Base-by-base conservation (phyloP, 2,888 invertebrate species). In the Hipparchia sbordonii region DNA sequence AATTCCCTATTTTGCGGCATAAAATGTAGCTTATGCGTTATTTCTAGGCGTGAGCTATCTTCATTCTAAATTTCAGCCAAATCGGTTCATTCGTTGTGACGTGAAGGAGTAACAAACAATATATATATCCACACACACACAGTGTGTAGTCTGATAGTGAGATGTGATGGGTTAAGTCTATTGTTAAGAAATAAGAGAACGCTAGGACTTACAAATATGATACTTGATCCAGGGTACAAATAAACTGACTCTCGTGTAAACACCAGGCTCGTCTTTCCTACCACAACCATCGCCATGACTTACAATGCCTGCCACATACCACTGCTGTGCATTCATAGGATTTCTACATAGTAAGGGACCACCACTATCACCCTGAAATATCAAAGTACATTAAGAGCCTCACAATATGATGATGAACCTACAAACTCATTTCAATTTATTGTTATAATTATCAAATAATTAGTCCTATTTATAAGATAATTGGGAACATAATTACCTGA, bases 271-370 rank as follows among this genome's bases (percentile, higher is more conserved):
- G 74, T 95, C 94, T 69, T 96, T 95, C 77, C 97, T 94, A 33
- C 95, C 98, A 87, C 98, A 98, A 3, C 98, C 98, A 80, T 97
- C 96, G 45, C 98, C 98, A 82, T 98, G 97, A 82, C 97, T 97
- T 0, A 98, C 97, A 68, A 98, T 95, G 0, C 98, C 98, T 6
- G 96, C 97, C 74, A 97, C 92, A 84, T 97, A 97, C 96, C 97
- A 97, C 82, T 96, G 96, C 76, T 95, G 94, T 0, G 93, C 87
- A 81, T 95, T 94, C 72, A 94, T 91, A 59, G 96, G 95, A 87
- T 96, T 96, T 84, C 95, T 95, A 88, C 98, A 98, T 87, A 97
- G 95, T 67, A 98, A 94, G 65, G 98, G 98, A 0, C 98, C 97
- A 63, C 98, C 98, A 78, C 97, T 97, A 82, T 97, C 97, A 65